Percentiles rank a stretch among this genome's conserved stretches.
phyloP scores from a whole-genome alignment of 2,797 vertebrate species.

The Sebastes nivosus region DNA sequence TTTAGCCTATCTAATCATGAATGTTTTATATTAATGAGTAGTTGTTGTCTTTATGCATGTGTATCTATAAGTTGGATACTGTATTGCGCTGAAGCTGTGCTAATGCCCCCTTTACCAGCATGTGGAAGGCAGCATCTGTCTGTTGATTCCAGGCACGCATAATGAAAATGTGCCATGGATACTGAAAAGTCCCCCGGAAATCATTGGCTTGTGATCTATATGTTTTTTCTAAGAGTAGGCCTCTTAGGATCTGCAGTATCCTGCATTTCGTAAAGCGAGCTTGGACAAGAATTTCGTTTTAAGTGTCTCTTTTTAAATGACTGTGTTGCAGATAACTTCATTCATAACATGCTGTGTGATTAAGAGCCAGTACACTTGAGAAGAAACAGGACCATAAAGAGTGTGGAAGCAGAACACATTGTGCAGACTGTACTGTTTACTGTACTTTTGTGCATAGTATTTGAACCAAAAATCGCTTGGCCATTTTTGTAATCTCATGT shows the following conservation, averaged over 20 bases:
- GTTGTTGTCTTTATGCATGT: not conserved
- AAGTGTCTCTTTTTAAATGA: not conserved
- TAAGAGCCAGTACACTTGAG: not conserved
- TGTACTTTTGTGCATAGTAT: not conserved
- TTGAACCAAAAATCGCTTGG: not conserved
- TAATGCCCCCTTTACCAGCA: slow-evolving; percentile 55
- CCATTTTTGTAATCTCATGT: not conserved
- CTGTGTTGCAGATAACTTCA: not conserved
- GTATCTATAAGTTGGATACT: not conserved
- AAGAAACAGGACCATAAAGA: not conserved
- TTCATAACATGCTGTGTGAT: not conserved
- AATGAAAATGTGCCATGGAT: not conserved
- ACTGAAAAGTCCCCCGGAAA: not conserved
- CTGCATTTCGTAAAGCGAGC: not conserved
- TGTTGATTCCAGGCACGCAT: slow-evolving; percentile 67
- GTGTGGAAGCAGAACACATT: not conserved
- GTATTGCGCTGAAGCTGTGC: slow-evolving; percentile 27
- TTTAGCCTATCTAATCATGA: not conserved
- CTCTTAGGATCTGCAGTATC: not conserved
- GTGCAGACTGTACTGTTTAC: not conserved
- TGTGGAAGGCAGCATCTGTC: slow-evolving; percentile 61
- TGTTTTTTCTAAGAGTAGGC: not conserved
- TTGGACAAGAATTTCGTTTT: not conserved
- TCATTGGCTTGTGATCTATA: not conserved
- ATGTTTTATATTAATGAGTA: not conserved